A percentile compares a stretch with the other conserved stretches of the same genome.
Evolutionary conservation across 2,113 vertebrate species (phyloP).

Genomic region (Dipodomys stephensi): DNA sequence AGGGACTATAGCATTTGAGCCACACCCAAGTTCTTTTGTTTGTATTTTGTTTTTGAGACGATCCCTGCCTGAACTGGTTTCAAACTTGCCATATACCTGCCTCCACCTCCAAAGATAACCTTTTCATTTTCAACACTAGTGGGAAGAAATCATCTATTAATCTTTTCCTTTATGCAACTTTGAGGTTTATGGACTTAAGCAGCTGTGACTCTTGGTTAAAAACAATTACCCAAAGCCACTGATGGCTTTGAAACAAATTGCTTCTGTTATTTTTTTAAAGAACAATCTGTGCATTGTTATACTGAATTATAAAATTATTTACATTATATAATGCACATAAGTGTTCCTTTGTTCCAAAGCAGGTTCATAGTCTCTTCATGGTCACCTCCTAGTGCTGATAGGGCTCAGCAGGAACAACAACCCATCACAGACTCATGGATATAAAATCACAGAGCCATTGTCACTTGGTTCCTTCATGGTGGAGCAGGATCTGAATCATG

Average conservation of each 20-base stretch:
- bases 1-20: no score
- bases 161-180: conserved; percentile 45
- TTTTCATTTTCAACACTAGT: not conserved
- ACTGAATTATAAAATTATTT: not conserved
- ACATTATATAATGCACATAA: not conserved
- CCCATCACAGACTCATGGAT: not conserved
- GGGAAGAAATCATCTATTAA: not conserved
- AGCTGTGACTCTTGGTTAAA: not conserved
- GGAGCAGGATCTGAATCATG: not conserved
- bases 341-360: conserved; percentile 22
- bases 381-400: not conserved
- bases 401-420: not conserved
- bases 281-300: not conserved
- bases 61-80: no score
- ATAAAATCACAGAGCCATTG: not conserved
- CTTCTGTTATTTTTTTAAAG: not conserved
- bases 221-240: not conserved
- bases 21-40: no score
- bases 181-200: conserved; percentile 1
- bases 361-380: not conserved
- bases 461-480: not conserved
- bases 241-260: conserved; percentile 37
- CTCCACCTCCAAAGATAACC: no score
- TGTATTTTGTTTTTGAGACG: no score
- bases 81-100: no score